Percentiles rank a stretch among this genome's conserved stretches.
Conservation (phyloP, 2,113 vertebrate species). For the Chamaetylas fuelleborni region DNA sequence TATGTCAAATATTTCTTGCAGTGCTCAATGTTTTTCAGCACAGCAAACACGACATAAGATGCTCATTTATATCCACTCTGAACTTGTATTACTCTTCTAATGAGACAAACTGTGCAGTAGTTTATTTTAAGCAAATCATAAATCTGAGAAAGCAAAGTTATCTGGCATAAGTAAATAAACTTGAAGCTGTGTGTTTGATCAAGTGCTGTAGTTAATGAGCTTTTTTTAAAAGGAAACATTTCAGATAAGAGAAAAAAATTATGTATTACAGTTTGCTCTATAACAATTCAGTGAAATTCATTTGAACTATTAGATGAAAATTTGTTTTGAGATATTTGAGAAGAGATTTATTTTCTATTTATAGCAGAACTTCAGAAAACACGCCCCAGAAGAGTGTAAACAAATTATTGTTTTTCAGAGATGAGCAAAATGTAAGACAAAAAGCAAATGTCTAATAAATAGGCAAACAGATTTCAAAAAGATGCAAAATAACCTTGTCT, state of each 20-base stretch:
- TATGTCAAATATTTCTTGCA: background rate
- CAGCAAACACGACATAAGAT: background rate
- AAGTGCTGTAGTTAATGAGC: background rate
- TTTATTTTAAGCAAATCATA: background rate
- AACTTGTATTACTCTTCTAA: background rate
- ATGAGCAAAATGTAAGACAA: background rate
- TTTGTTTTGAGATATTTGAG: background rate
- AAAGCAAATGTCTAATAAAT: background rate
- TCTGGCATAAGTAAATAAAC: background rate
- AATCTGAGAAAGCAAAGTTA: background rate
- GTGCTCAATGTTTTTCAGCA: background rate
- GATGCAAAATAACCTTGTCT: background rate
- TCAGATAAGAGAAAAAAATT: background rate
- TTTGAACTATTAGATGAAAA: background rate
- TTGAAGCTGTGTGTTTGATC: background rate
- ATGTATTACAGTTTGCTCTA: background rate
- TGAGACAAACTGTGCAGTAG: background rate
- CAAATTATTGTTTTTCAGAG: background rate
- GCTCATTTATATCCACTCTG: background rate
- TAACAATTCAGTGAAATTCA: background rate
- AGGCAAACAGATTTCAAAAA: background rate
- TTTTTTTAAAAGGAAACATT: background rate
- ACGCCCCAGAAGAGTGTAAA: background rate
- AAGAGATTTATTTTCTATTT: background rate
- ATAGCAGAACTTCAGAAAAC: background rate